Evolutionary conservation across 2,113 vertebrate genomes (phyloP).

Genomic region (Blennius ocellaris): DNA sequence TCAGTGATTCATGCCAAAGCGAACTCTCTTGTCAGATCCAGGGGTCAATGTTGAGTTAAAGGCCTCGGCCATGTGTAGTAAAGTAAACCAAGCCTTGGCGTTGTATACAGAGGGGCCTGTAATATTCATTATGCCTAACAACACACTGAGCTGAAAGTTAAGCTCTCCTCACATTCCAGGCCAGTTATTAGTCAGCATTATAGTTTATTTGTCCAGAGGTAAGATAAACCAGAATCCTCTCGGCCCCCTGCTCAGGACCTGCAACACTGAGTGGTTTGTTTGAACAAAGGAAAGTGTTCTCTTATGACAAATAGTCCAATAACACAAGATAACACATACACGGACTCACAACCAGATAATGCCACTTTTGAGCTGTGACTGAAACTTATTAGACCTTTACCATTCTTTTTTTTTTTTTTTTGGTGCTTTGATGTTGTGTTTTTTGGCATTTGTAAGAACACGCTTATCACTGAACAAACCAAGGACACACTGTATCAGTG

Average conservation of each 20-base stretch:
- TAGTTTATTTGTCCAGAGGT: constrained; percentile 93
- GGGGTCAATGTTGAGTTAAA: constrained; percentile 69
- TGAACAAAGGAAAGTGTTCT: constrained; percentile 87
- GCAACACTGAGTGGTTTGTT: constrained; percentile 88
- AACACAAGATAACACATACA: constrained; percentile 85
- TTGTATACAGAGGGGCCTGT: constrained; percentile 74
- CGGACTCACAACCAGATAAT: constrained; percentile 74
- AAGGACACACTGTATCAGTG: constrained; percentile 35
- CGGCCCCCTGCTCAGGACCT: constrained; percentile 74
- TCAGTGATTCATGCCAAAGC: constrained; percentile 56
- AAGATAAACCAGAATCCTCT: constrained; percentile 92
- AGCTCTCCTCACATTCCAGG: constrained; percentile 88
- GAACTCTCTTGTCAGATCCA: constrained; percentile 57
- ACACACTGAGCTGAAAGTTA: constrained; percentile 64
- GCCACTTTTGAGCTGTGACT: constrained; percentile 64
- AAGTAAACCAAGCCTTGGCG: constrained; percentile 71
- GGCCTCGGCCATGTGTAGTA: constrained; percentile 70
- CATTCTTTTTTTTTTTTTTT: neutral
- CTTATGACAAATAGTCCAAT: constrained; percentile 91
- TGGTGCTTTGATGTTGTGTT: constrained; percentile 45
- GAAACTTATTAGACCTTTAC: constrained; percentile 38
- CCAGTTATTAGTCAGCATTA: constrained; percentile 93
- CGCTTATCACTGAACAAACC: constrained; percentile 43
- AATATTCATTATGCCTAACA: constrained; percentile 86
- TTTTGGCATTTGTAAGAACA: constrained; percentile 32